Percentiles rank a stretch among this genome's conserved stretches.
Conservation (phyloP, 2,113 vertebrate genomes). For the Mugil cephalus region DNA sequence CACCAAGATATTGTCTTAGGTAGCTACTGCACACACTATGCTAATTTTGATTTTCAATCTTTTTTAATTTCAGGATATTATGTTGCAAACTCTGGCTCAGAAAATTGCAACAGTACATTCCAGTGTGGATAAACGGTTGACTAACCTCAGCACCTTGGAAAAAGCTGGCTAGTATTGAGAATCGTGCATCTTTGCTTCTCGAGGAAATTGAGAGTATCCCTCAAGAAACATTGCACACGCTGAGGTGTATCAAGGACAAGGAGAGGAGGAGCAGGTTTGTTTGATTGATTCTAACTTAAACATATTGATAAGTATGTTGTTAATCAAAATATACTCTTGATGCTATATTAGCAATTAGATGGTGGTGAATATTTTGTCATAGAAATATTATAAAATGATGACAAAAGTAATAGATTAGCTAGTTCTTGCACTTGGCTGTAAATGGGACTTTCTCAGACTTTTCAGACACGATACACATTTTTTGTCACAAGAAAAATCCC, state of each 20-base stretch:
- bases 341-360: neutral
- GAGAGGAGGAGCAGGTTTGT: constrained; percentile 85
- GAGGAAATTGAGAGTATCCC: constrained; percentile 88
- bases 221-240: constrained; percentile 73
- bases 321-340: neutral
- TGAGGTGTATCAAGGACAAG: constrained; percentile 81
- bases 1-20: too few relatives aligned
- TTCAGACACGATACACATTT: too few relatives aligned
- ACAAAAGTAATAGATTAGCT: too few relatives aligned
- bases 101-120: constrained; percentile 89
- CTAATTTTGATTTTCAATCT: neutral
- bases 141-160: constrained; percentile 84
- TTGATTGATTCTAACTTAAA: neutral
- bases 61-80: constrained; percentile 81
- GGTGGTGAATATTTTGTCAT: too few relatives aligned
- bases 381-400: too few relatives aligned
- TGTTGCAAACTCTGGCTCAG: constrained; percentile 80
- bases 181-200: constrained; percentile 82
- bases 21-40: neutral
- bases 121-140: constrained; percentile 82
- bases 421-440: too few relatives aligned
- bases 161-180: constrained; percentile 90
- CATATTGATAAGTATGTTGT: too few relatives aligned
- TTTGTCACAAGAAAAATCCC: too few relatives aligned
- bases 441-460: too few relatives aligned